Percentiles rank a stretch among this genome's conserved stretches.
Evolutionary conservation across 2,113 vertebrate species (phyloP).

Genomic region (Struthio camelus): DNA sequence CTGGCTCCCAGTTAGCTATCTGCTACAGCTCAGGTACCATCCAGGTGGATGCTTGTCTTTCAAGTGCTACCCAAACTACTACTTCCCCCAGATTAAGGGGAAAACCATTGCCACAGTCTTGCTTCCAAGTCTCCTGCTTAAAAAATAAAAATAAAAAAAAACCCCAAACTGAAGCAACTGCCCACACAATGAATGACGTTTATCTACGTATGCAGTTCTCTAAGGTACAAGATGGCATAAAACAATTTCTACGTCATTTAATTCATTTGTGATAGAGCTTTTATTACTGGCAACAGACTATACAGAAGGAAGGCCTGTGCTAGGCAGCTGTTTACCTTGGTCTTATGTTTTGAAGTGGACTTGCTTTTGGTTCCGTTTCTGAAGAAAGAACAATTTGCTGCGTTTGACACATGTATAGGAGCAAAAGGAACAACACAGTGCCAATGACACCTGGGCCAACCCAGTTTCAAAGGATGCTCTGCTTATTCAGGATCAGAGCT

Average conservation of each 20-base stretch:
- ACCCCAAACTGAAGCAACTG: neutral
- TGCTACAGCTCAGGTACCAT: neutral
- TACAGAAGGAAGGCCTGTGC: neutral
- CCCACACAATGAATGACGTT: neutral
- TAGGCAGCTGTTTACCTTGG: neutral
- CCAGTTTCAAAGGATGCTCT: neutral
- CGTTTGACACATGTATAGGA: rapidly evolving
- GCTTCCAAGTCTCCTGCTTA: neutral
- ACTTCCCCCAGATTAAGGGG: neutral
- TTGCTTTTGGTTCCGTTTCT: neutral
- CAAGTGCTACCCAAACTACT: neutral
- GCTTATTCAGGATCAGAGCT: neutral
- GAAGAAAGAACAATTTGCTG: neutral
- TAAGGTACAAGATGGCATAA: neutral
- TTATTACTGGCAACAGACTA: neutral
- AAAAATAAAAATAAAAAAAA: neutral
- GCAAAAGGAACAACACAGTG: neutral
- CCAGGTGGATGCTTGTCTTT: neutral
- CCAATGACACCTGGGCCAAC: neutral
- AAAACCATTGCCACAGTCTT: neutral
- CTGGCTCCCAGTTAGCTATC: neutral
- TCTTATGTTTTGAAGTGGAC: neutral
- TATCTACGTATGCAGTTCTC: neutral
- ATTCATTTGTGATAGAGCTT: neutral
- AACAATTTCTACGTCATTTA: neutral